Conservation (phyloP, 2,888 invertebrate species). For the Phortica magna region DNA sequence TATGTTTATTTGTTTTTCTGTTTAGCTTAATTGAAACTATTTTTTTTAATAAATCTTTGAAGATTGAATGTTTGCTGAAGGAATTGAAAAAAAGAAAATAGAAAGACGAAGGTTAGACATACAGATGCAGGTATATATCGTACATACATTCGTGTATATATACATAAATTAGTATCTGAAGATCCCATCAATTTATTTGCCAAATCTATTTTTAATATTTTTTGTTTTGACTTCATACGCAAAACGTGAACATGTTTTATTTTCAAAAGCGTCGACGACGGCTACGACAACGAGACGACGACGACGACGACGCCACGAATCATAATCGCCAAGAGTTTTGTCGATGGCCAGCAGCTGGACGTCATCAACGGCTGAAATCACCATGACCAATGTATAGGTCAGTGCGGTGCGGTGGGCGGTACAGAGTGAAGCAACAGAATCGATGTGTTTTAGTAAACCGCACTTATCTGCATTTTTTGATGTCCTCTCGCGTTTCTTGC, state of each 20-base stretch:
- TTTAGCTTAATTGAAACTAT: slow-evolving; percentile 18
- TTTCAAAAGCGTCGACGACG: not conserved
- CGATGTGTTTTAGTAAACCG: not conserved
- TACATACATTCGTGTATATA: slow-evolving; percentile 1
- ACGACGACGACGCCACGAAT: not conserved
- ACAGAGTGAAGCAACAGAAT: not conserved
- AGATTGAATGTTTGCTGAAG: slow-evolving; percentile 31
- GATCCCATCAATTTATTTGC: slow-evolving; percentile 12
- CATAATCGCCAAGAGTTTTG: not conserved
- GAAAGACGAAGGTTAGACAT: not conserved
- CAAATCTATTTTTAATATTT: slow-evolving; percentile 9
- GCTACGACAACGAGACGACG: too few relatives aligned
- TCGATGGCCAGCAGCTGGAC: slow-evolving; percentile 14
- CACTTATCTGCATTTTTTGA: slow-evolving; percentile 22
- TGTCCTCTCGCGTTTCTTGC: not conserved
- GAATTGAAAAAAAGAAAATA: not conserved
- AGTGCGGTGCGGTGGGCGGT: not conserved
- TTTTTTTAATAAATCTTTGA: not conserved
- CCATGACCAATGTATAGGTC: too few relatives aligned
- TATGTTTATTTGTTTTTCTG: slow-evolving; percentile 2
- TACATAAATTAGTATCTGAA: slow-evolving; percentile 19
- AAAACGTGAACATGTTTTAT: not conserved
- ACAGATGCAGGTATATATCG: not conserved
- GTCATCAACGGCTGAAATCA: slow-evolving; percentile 2
- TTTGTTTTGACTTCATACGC: too few relatives aligned